Conservation (phyloP, 2,797 vertebrate species). For the Melanotaenia trifasciata region DNA sequence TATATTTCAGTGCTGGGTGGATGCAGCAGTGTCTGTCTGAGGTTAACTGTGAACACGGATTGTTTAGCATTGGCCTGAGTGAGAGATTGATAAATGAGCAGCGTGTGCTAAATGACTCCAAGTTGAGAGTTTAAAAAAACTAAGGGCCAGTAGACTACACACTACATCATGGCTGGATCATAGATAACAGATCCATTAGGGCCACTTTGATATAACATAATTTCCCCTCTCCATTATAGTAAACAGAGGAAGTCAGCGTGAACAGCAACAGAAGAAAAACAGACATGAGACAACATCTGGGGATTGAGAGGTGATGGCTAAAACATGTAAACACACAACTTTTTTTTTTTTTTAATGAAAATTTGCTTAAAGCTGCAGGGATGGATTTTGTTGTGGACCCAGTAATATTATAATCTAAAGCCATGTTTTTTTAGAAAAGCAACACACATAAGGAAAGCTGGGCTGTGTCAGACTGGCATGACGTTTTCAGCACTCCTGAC, state of each 20-base stretch:
- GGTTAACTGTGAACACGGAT: constrained; percentile 8
- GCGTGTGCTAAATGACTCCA: constrained; percentile 23
- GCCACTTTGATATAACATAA: constrained; percentile 50
- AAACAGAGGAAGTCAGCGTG: constrained; percentile 6
- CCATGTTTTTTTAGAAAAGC: constrained; percentile 51
- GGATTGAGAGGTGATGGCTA: constrained; percentile 10
- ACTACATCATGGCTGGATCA: constrained; percentile 46
- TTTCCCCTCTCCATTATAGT: constrained; percentile 36
- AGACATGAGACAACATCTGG: constrained; percentile 17
- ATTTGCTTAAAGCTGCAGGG: constrained; percentile 9
- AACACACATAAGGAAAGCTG: constrained; percentile 32
- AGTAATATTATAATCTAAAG: neutral
- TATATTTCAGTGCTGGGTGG: neutral
- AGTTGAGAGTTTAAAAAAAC: constrained; percentile 33
- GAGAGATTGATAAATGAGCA: constrained; percentile 65
- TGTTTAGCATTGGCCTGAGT: constrained; percentile 22
- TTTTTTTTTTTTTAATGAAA: neutral
- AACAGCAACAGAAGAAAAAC: constrained; percentile 40
- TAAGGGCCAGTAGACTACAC: constrained; percentile 25
- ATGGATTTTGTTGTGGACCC: neutral
- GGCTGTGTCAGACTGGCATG: constrained; percentile 47
- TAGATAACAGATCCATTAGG: constrained; percentile 70
- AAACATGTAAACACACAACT: constrained; percentile 41
- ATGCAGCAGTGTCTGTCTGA: neutral
- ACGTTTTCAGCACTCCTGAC: constrained; percentile 45